Conservation (phyloP, 37 sponge, comb jelly and placozoan genomes). For the Bolinopsis microptera region DNA sequence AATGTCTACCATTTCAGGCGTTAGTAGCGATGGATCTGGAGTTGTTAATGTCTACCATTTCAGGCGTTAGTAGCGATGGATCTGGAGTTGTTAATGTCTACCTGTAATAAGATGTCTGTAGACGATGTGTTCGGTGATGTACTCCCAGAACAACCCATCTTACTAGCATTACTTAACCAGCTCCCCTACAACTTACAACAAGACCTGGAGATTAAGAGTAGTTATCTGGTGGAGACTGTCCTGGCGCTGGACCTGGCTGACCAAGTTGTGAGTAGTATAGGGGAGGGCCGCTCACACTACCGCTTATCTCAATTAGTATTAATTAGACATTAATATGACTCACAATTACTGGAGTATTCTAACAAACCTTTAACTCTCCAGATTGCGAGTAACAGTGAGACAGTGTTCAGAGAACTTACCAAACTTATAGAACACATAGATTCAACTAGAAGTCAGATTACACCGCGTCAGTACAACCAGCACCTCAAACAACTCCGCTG, state of each 20-base stretch:
- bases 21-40: no score
- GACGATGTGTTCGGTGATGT: constrained; percentile 13
- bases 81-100: background rate
- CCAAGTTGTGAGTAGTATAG: background rate
- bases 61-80: background rate
- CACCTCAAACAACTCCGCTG: background rate
- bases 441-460: background rate
- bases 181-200: background rate
- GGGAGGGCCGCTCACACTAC: no score
- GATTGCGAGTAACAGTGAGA: background rate
- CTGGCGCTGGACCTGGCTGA: background rate
- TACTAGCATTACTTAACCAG: constrained; percentile 19
- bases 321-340: no score
- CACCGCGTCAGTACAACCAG: background rate
- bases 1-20: no score
- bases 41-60: no score
- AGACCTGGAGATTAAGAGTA: background rate
- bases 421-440: background rate
- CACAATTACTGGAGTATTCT: no score
- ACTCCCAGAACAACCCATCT: background rate
- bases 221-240: background rate
- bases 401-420: background rate
- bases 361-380: no score
- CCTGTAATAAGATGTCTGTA: background rate
- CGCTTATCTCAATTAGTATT: no score